Percentiles rank a stretch among this genome's conserved stretches.
Evolutionary conservation across 2,888 invertebrate species (phyloP).

Genomic region (Thereva nobilitata): DNA sequence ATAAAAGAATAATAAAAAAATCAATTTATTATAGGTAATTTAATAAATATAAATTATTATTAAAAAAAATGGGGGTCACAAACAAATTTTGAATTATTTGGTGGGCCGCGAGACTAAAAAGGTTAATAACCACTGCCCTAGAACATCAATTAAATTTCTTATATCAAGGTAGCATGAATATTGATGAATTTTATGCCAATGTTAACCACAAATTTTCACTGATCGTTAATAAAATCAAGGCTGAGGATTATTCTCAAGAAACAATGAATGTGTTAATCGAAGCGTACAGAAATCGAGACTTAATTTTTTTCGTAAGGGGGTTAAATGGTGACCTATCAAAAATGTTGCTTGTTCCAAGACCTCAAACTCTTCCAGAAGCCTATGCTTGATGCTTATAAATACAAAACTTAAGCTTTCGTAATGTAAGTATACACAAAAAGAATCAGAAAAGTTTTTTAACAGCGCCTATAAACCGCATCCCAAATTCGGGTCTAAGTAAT

Average conservation of each 20-base stretch:
- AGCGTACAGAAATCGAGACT: slow-evolving; percentile 27
- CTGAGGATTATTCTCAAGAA: slow-evolving; percentile 14
- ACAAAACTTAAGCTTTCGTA: slow-evolving; percentile 26
- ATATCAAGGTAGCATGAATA: slow-evolving; percentile 11
- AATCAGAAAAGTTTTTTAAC: background rate
- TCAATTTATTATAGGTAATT: too few species aligned
- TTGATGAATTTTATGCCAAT: slow-evolving; percentile 28
- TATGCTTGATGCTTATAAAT: slow-evolving; percentile 25
- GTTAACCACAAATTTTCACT: slow-evolving; percentile 34
- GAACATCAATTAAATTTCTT: slow-evolving; percentile 27
- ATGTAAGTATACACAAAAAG: slow-evolving; percentile 16
- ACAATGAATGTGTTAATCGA: slow-evolving; percentile 24
- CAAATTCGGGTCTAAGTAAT: too few species aligned
- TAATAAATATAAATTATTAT: too few species aligned
- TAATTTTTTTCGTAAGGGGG: slow-evolving; percentile 22
- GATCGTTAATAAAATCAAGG: slow-evolving; percentile 30
- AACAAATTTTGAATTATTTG: too few species aligned
- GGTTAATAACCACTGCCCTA: too few species aligned
- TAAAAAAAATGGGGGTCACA: too few species aligned
- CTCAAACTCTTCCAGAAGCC: slow-evolving; percentile 26
- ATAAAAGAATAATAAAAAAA: too few species aligned
- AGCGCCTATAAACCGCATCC: slow-evolving; percentile 18
- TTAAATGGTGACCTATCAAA: slow-evolving; percentile 31
- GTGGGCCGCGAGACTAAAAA: too few species aligned
- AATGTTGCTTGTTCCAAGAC: slow-evolving; percentile 22